Evolutionary conservation across 2,113 vertebrate species (phyloP).

Genomic region (Lycocorax pyrrhopterus): DNA sequence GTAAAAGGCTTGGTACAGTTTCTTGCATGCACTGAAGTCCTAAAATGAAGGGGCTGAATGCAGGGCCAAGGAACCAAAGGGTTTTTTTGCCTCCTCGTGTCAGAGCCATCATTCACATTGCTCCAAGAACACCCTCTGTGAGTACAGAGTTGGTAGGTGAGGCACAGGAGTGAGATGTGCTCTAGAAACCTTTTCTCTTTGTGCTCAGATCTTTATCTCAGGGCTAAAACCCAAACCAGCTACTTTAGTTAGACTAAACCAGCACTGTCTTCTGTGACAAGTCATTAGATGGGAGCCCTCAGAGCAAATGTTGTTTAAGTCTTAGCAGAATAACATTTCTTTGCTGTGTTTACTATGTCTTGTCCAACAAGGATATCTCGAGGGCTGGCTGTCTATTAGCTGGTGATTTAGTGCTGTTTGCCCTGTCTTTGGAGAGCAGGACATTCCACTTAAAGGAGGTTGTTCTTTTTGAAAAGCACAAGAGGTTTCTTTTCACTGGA

Average conservation of each 20-base stretch:
- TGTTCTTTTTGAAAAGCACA: not conserved
- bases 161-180: not conserved
- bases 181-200: not conserved
- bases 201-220: not conserved
- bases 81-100: not conserved
- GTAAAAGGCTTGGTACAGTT: not conserved
- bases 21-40: not conserved
- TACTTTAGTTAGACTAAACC: not conserved
- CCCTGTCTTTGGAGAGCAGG: not conserved
- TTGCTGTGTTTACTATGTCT: conserved; percentile 20
- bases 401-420: not conserved
- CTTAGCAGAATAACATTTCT: not conserved
- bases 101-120: not conserved
- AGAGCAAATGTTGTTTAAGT: not conserved
- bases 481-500: not conserved
- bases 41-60: not conserved
- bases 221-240: not conserved
- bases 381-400: not conserved
- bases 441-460: not conserved
- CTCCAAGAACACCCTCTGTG: not conserved
- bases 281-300: not conserved
- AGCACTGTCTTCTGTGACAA: not conserved
- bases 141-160: not conserved
- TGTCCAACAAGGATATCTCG: conserved; percentile 4
- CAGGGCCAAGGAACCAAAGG: not conserved